Conservation (phyloP, 2,113 vertebrate genomes). For the Jaculus jaculus region DNA sequence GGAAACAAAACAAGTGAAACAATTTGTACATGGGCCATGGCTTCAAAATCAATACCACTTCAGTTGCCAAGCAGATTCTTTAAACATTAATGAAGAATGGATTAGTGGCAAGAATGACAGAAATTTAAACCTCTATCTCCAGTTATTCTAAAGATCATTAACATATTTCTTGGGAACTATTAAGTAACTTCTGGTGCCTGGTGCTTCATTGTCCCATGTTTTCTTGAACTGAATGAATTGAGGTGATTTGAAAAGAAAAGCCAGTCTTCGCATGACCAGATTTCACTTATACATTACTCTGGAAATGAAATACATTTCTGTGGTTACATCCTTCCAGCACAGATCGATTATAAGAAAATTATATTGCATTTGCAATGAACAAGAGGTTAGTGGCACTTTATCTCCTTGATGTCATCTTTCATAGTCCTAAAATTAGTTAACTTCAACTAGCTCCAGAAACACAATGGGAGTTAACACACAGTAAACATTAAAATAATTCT, state of each 20-base stretch:
- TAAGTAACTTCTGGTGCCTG: background rate
- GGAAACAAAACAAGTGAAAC: constrained; percentile 69
- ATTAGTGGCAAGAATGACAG: constrained; percentile 61
- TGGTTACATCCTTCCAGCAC: constrained; percentile 30
- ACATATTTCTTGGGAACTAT: constrained; percentile 32
- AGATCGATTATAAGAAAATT: constrained; percentile 71
- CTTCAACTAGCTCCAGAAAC: background rate
- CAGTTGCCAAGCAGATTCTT: constrained; percentile 54
- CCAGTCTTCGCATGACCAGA: constrained; percentile 1
- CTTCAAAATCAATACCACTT: constrained; percentile 79
- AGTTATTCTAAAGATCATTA: background rate
- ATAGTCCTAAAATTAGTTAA: constrained; percentile 31
- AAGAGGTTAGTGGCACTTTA: constrained; percentile 19
- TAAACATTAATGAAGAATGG: constrained; percentile 77
- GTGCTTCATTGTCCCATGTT: constrained; percentile 24
- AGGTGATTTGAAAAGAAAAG: constrained; percentile 48
- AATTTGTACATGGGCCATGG: constrained; percentile 41
- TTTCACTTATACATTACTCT: background rate
- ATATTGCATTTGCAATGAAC: constrained; percentile 44
- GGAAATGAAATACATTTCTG: background rate
- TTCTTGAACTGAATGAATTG: background rate
- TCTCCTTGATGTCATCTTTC: constrained; percentile 54
- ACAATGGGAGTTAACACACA: constrained; percentile 42
- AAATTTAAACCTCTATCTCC: constrained; percentile 42
- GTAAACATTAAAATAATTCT: constrained; percentile 31